Percentiles rank a stretch among this genome's conserved stretches.
Conservation (phyloP, 2,888 invertebrate genomes). For the Xestobium rufovillosum region DNA sequence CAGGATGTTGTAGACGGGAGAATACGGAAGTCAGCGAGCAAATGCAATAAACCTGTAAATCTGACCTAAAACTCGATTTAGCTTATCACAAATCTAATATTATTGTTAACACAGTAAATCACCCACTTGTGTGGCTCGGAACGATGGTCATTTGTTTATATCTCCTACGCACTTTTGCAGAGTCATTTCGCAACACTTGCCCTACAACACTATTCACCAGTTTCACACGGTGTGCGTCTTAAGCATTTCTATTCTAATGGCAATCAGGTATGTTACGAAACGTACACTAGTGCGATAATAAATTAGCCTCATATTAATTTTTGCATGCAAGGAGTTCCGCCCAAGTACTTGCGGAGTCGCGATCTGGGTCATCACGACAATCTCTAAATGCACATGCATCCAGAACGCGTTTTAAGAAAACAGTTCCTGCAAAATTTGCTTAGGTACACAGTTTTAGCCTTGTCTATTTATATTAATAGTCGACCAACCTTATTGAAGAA, state of each 20-base stretch:
- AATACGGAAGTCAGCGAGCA: too few species aligned
- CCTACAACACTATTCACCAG: not conserved
- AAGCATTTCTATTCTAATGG: not conserved
- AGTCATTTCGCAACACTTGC: slow-evolving; percentile 2
- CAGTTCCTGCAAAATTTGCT: too few species aligned
- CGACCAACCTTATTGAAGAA: too few species aligned
- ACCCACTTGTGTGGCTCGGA: not conserved
- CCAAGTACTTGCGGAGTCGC: not conserved
- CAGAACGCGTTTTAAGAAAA: too few species aligned
- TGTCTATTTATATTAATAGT: too few species aligned
- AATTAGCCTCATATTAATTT: slow-evolving; percentile 1
- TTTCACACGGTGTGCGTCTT: not conserved
- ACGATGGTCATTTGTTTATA: slow-evolving; percentile 2
- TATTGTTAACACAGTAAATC: slow-evolving; percentile 1
- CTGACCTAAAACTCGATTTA: slow-evolving; percentile 1
- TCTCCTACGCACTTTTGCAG: not conserved
- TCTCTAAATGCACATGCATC: not conserved
- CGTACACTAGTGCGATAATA: not conserved
- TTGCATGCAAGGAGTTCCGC: not conserved
- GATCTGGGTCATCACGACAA: slow-evolving; percentile 2
- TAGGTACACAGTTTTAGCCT: too few species aligned
- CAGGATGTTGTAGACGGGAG: too few species aligned
- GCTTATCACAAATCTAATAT: slow-evolving; percentile 2
- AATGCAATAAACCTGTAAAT: slow-evolving; percentile 1
- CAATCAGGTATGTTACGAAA: slow-evolving; percentile 2